Base-by-base conservation (phyloP, 2,797 vertebrate species). In the Tragopan temminckii region DNA sequence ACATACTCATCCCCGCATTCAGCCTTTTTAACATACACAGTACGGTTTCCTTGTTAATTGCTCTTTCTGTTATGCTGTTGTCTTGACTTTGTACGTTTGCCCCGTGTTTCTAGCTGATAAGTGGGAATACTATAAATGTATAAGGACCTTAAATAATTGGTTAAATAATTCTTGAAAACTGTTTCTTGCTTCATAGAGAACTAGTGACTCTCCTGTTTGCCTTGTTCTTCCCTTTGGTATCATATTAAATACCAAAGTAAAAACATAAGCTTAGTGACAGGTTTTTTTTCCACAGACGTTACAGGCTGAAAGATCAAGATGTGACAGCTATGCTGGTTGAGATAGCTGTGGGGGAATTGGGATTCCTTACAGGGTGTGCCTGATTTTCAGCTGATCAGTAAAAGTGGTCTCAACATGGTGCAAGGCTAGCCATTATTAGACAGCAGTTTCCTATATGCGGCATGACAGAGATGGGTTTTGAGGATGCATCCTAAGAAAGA, bases 101-200 rank as follows among this genome's bases (percentile, higher is more conserved):
- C 43, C 9, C 3, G 1, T 75, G 15, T 85, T 85, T 17, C 11
- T 64, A 29, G 72, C 18, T 61, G 33, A 13, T 46, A 31, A 0
- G 2, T 64, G 14, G 35, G 29, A 78, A 11, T 45, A 25, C 43
- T 67, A 7, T 15, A 81, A 23, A 3, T 80, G 16, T 61, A 10
- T 64, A 48, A 27, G 15, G 9, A 53, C 6, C 6, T 64, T 40
- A 71, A 85, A 43, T 53, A 83, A 76, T 11, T 45, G 35, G 1
- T 9, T 38, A 57, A 36, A 45, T 33, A 59, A 86, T 31, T 72
- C 23, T 25, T 48, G 31, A 38, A 72, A 76, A 21, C 5, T 50
- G 0, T 68, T 48, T 21, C 19, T 64, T 3, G 70, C 1, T 33
- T 5, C 1, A 1, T 71, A 35, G 21, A 81, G 46, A 62, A 7